A percentile compares a stretch with the other conserved stretches of the same genome.
Evolutionary conservation across 2,797 vertebrate species (phyloP).

Genomic region (Cebuella pygmaea): DNA sequence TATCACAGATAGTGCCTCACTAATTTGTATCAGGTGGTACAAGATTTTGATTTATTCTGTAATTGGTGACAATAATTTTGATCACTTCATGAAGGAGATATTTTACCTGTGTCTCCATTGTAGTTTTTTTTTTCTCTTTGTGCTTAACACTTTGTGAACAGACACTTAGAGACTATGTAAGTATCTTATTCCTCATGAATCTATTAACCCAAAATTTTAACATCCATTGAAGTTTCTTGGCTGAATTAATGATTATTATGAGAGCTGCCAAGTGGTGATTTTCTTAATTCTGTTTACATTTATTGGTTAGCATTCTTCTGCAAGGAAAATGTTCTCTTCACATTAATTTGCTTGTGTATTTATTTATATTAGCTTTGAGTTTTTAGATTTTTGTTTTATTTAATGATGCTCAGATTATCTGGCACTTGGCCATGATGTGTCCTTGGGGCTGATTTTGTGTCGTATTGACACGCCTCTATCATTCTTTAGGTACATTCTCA

Average conservation of each 20-base stretch:
- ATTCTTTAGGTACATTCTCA: not conserved
- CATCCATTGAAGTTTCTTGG: not conserved
- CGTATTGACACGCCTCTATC: not conserved
- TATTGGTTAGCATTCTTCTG: not conserved
- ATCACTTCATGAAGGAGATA: not conserved
- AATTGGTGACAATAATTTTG: not conserved
- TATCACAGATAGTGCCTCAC: not conserved
- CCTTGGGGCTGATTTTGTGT: not conserved
- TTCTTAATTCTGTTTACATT: not conserved
- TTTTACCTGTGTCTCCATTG: not conserved
- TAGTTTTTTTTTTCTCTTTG: not conserved
- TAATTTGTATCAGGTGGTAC: not conserved
- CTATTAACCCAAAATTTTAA: not conserved
- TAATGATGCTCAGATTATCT: not conserved
- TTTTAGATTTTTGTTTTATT: not conserved
- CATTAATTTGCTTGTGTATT: not conserved
- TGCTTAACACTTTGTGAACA: not conserved
- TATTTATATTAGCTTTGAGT: not conserved
- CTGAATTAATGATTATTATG: not conserved
- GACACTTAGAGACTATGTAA: not conserved
- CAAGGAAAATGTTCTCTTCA: not conserved
- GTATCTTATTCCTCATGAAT: slow-evolving; percentile 5
- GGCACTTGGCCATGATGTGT: not conserved
- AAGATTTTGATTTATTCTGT: not conserved
- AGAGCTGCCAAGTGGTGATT: not conserved